Conservation (phyloP, 2,113 vertebrate genomes). For the Eurypyga helias region DNA sequence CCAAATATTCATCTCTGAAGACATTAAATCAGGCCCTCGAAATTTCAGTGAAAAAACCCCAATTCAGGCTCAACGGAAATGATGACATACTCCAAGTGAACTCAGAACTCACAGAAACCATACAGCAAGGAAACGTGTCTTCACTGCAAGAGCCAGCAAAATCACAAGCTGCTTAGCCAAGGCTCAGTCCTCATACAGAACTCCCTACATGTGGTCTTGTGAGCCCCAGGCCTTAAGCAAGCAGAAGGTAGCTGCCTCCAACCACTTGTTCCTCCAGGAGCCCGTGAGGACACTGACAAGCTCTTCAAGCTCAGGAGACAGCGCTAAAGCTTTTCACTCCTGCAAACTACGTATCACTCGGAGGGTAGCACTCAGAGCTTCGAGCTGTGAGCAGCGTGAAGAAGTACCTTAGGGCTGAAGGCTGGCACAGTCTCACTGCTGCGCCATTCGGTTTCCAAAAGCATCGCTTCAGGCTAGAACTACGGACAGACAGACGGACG, state of each 20-base stretch:
- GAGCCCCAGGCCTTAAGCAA: not conserved
- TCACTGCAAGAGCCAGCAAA: not conserved
- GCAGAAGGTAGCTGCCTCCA: not conserved
- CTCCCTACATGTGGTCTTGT: not conserved
- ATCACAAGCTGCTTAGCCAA: not conserved
- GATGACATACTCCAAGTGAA: not conserved
- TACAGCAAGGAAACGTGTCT: not conserved
- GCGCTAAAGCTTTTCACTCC: not conserved
- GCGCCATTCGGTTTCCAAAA: not conserved
- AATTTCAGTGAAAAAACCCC: not conserved
- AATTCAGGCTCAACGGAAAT: not conserved
- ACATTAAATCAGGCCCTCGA: not conserved
- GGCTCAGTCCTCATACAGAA: not conserved
- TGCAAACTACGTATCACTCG: not conserved
- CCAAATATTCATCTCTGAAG: not conserved
- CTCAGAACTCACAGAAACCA: not conserved
- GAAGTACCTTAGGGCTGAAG: not conserved
- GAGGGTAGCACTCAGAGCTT: not conserved
- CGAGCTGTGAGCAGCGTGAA: not conserved
- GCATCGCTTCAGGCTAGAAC: not conserved
- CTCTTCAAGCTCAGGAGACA: not conserved
- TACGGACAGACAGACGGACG: not conserved
- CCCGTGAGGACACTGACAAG: accelerated
- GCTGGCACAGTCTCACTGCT: not conserved
- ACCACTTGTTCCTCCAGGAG: not conserved